Percentiles rank a stretch among this genome's conserved stretches.
Evolutionary conservation across 2,888 invertebrate genomes (phyloP).

Genomic region (Odontocerum albicorne): DNA sequence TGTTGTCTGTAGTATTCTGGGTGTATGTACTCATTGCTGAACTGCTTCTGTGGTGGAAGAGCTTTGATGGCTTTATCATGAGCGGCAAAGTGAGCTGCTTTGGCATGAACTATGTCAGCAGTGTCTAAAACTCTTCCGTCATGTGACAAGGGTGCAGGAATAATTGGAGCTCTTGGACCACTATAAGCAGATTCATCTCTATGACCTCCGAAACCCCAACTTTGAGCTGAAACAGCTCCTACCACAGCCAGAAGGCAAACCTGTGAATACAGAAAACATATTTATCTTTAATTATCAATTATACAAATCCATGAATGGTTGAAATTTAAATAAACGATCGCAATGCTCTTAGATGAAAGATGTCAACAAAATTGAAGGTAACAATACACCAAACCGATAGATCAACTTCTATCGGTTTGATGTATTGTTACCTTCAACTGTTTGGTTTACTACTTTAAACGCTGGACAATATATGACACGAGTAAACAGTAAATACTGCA

Average conservation of each 20-base stretch:
- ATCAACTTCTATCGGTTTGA: too few relatives aligned
- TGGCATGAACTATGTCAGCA: conserved; percentile 43
- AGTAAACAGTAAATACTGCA: too few relatives aligned
- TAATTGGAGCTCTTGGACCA: conserved; percentile 17
- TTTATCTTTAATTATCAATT: neutral
- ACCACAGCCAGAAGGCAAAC: conserved; percentile 26
- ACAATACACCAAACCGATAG: too few relatives aligned
- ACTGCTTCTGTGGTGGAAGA: conserved; percentile 39
- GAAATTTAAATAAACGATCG: too few relatives aligned
- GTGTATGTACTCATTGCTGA: conserved; percentile 22
- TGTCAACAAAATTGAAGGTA: too few relatives aligned
- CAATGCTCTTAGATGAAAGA: too few relatives aligned
- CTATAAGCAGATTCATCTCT: conserved; percentile 13
- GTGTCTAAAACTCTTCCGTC: conserved; percentile 39
- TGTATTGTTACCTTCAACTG: too few relatives aligned
- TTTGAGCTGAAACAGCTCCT: conserved; percentile 29
- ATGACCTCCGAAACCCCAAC: conserved; percentile 20
- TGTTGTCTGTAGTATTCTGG: conserved; percentile 19
- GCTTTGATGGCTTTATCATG: conserved; percentile 41
- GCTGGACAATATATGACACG: too few relatives aligned
- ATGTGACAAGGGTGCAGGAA: conserved; percentile 32
- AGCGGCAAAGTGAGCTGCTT: conserved; percentile 46
- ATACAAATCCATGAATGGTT: too few relatives aligned
- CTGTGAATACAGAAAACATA: conserved; percentile 17
- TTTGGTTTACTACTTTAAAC: too few relatives aligned